Percentiles rank a stretch among this genome's conserved stretches.
These are phyloP conservation scores for Proteles cristata DNA, from an alignment of 2,113 vertebrate genomes.

Conservation along the genomic window DNA sequence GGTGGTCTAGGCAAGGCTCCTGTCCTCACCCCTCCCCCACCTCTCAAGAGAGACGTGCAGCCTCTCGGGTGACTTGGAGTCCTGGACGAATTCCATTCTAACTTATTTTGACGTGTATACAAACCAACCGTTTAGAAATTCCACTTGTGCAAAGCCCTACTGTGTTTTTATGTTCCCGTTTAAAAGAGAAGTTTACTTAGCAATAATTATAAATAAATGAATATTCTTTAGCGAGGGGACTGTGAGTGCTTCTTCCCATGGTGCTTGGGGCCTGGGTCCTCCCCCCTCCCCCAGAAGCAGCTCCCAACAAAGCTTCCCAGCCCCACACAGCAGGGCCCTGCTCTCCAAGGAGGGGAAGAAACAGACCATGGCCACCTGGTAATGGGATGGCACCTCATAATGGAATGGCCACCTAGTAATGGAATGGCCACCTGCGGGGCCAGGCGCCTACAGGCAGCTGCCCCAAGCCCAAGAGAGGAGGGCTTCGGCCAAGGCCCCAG, in stretches of 20 bases:
- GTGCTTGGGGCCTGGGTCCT: not conserved
- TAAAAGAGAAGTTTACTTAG: constrained; percentile 81
- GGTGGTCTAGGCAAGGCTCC: constrained; percentile 47
- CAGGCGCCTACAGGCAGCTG: not conserved
- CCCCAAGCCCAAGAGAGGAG: not conserved
- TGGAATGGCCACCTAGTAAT: not conserved
- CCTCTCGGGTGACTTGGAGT: constrained; percentile 60
- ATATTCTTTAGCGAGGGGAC: constrained; percentile 79
- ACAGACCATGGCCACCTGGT: not conserved
- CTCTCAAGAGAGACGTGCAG: not conserved
- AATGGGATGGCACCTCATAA: too few relatives aligned
- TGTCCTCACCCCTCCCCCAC: not conserved
- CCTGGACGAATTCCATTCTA: constrained; percentile 73
- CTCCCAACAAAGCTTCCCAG: not conserved
- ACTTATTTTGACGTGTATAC: constrained; percentile 79
- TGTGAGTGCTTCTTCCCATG: not conserved
- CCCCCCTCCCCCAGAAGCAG: not conserved
- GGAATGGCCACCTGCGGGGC: not conserved
- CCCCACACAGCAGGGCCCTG: not conserved
- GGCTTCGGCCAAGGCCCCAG: not conserved
- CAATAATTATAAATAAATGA: constrained; percentile 83
- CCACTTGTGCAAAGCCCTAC: constrained; percentile 81
- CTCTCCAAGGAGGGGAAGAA: not conserved
- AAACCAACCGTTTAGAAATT: constrained; percentile 71
- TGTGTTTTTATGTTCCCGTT: constrained; percentile 80